phyloP scores from a whole-genome alignment of 2,113 vertebrate species.

The Patagioenas fasciata region DNA sequence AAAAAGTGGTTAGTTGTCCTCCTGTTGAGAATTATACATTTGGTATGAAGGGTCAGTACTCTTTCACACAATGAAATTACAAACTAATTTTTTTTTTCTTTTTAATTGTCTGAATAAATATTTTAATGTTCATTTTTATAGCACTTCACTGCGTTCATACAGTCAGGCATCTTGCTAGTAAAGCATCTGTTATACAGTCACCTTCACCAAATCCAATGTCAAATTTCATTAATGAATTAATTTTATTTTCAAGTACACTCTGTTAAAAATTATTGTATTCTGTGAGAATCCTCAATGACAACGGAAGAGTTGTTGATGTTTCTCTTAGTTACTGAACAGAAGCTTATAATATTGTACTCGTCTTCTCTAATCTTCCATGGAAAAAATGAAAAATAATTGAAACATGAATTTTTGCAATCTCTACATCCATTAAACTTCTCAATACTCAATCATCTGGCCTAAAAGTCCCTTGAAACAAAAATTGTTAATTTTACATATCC shows the following conservation, averaged over 20 bases:
- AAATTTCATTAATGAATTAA: conserved; percentile 1
- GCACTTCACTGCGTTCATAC: not conserved
- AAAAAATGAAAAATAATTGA: not conserved
- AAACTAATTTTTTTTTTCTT: not conserved
- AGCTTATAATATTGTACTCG: not conserved
- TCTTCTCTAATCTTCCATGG: not conserved
- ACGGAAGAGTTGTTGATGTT: not conserved
- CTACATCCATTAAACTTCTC: not conserved
- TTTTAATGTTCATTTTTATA: not conserved
- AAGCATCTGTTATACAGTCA: conserved; percentile 5
- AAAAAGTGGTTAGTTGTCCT: not conserved
- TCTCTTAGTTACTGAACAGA: not conserved
- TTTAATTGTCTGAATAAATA: not conserved
- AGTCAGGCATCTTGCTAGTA: not conserved
- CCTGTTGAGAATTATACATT: not conserved
- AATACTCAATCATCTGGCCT: not conserved
- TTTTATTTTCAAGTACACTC: not conserved
- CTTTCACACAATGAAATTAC: not conserved
- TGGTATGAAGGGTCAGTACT: not conserved
- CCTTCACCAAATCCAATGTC: conserved; percentile 28
- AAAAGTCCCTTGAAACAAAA: not conserved
- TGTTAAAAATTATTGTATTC: not conserved
- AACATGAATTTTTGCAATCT: not conserved
- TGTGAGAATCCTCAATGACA: not conserved
- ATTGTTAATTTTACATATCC: not conserved